These are phyloP conservation scores for Premnoplex brunnescens DNA, from an alignment of 2,797 vertebrate species.

Conservation along the genomic window DNA sequence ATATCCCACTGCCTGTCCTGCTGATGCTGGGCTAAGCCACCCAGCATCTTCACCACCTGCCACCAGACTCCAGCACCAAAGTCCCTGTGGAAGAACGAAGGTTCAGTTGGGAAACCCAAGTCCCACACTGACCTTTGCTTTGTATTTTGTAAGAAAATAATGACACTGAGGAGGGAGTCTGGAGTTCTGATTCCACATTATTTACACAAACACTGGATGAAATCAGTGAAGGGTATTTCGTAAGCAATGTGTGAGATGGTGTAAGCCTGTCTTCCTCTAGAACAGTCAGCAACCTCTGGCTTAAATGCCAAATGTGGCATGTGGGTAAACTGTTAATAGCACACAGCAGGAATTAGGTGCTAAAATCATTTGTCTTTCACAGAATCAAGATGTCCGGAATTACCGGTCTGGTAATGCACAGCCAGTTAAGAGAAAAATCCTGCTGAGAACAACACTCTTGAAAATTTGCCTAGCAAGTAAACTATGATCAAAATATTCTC, in stretches of 20 bases:
- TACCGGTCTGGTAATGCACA: background rate
- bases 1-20: background rate
- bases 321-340: background rate
- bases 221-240: background rate
- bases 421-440: background rate
- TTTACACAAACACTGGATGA: background rate
- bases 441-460: background rate
- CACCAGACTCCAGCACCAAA: background rate
- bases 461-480: background rate
- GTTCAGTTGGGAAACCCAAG: accelerated
- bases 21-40: background rate
- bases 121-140: background rate
- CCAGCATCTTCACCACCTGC: background rate
- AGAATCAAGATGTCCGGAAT: background rate
- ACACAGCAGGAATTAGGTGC: background rate
- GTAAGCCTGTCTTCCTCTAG: background rate
- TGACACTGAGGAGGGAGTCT: background rate
- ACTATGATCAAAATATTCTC: background rate
- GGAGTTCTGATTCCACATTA: background rate
- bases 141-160: background rate
- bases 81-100: background rate
- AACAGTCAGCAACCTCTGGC: background rate
- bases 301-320: background rate
- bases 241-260: background rate
- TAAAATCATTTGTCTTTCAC: background rate